Percentiles rank a stretch among this genome's conserved stretches.
Evolutionary conservation across 2,113 vertebrate species (phyloP).

Genomic region (Eretmochelys imbricata): DNA sequence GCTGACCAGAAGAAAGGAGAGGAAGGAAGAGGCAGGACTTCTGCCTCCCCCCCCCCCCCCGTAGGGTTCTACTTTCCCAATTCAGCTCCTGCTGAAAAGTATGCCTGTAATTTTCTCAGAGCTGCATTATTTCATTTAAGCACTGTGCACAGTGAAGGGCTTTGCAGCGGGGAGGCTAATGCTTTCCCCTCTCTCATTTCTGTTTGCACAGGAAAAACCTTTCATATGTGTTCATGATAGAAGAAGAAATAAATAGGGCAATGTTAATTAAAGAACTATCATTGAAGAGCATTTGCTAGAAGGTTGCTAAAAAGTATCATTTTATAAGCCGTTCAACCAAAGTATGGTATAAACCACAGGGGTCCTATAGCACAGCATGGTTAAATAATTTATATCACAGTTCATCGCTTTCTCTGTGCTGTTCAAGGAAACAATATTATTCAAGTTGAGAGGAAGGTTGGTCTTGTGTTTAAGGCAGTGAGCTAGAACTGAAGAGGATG

Average conservation of each 20-base stretch:
- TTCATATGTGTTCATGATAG: fast-evolving
- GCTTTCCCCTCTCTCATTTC: not conserved
- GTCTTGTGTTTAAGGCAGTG: not conserved
- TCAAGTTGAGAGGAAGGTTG: not conserved
- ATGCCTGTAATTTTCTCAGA: not conserved
- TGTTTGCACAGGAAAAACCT: not conserved
- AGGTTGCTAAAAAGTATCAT: not conserved
- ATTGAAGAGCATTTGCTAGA: not conserved
- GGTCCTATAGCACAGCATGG: not conserved
- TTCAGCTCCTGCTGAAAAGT: not conserved
- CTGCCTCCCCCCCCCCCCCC: no score
- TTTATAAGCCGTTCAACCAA: not conserved
- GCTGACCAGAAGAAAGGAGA: not conserved
- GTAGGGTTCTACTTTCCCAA: not conserved
- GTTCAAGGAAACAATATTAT: not conserved
- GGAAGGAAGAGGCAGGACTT: not conserved
- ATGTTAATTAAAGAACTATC: not conserved
- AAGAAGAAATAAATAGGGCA: not conserved
- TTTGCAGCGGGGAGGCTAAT: fast-evolving
- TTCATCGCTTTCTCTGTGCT: not conserved
- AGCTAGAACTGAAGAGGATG: not conserved
- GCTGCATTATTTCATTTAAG: not conserved
- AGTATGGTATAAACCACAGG: not conserved
- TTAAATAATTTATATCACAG: not conserved
- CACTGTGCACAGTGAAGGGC: fast-evolving